phyloP scores from a whole-genome alignment of 2,888 invertebrate species.

The Cheiracanthium punctorium region DNA sequence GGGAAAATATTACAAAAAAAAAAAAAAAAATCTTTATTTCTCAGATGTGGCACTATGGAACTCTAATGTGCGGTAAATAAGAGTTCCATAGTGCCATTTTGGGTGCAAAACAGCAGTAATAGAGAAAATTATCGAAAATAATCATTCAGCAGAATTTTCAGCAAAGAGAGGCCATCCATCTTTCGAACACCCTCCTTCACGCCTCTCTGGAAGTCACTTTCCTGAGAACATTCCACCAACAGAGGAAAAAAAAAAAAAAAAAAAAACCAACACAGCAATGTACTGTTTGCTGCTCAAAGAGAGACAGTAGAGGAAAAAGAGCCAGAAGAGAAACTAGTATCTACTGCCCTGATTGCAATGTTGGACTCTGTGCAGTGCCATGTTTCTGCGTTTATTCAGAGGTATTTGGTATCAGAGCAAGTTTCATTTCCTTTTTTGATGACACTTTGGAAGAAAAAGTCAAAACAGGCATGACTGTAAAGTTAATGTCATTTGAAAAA shows the following conservation, averaged over 20 bases:
- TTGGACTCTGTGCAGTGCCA: too few species aligned
- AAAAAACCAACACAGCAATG: constrained; percentile 3
- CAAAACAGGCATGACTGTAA: too few species aligned
- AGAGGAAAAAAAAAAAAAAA: constrained; percentile 14
- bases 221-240: constrained; percentile 19
- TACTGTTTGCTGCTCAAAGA: constrained; percentile 13
- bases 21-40: background rate
- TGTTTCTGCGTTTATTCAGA: too few species aligned
- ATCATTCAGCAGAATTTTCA: background rate
- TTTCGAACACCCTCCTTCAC: background rate
- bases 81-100: constrained; percentile 10
- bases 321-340: background rate
- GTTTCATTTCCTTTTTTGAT: too few species aligned
- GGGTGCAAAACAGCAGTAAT: background rate
- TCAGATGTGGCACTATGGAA: constrained; percentile 40
- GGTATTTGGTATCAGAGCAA: too few species aligned
- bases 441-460: too few species aligned
- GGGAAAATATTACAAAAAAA: constrained; percentile 18
- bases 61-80: constrained; percentile 22
- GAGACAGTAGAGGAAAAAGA: background rate
- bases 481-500: too few species aligned
- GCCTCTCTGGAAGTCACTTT: constrained; percentile 24
- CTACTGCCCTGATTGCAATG: constrained; percentile 10
- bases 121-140: constrained; percentile 11
- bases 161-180: background rate